These are phyloP conservation scores for Cynocephalus volans DNA, from an alignment of 2,113 vertebrate genomes.

Conservation along the genomic window DNA sequence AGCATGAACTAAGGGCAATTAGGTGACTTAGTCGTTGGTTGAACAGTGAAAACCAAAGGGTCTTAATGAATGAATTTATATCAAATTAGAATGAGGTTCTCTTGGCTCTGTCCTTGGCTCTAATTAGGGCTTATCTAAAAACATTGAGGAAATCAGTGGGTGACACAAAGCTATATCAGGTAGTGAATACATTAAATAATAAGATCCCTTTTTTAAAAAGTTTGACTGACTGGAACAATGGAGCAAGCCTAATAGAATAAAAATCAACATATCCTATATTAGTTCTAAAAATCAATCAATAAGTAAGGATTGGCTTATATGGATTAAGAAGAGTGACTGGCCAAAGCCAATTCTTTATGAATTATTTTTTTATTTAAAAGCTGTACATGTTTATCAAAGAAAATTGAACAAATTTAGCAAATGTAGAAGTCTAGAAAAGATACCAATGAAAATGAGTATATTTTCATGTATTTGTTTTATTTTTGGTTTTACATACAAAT, in stretches of 20 bases:
- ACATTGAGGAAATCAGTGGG: neutral
- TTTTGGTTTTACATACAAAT: neutral
- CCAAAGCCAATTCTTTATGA: neutral
- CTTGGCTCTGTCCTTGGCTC: neutral
- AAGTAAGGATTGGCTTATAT: neutral
- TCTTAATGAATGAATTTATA: neutral
- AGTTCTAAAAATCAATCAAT: slow-evolving; percentile 9
- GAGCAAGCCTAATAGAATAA: neutral
- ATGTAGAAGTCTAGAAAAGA: neutral
- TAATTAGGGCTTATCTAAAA: neutral
- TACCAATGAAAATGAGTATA: neutral
- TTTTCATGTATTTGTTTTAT: neutral
- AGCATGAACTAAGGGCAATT: neutral
- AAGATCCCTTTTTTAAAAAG: neutral
- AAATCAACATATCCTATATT: neutral
- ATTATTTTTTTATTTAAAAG: neutral
- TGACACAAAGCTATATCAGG: neutral
- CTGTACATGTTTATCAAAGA: neutral
- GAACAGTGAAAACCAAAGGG: neutral
- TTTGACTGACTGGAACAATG: neutral
- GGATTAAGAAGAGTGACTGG: neutral
- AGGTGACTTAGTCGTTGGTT: neutral
- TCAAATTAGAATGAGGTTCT: neutral
- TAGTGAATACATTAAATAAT: neutral
- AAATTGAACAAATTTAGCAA: neutral